A percentile compares a stretch with the other conserved stretches of the same genome.
Evolutionary conservation across 2,888 invertebrate species (phyloP).

Genomic region (Steinernema carpocapsae): DNA sequence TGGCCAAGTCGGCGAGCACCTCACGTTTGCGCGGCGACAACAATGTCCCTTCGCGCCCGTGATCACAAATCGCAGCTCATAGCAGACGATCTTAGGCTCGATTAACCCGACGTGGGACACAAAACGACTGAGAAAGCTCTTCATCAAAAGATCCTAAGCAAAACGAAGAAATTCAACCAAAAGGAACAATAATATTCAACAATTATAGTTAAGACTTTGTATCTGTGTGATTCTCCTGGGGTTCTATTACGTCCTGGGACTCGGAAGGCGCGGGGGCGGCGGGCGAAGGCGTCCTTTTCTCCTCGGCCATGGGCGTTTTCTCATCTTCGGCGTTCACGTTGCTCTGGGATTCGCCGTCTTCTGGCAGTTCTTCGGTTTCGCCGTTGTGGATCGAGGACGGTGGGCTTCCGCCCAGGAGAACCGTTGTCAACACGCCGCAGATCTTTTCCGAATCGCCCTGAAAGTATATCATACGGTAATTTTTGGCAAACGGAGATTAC

Average conservation of each 20-base stretch:
- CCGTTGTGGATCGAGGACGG: constrained; percentile 18
- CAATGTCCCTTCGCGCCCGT: constrained; percentile 8
- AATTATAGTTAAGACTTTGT: constrained; percentile 3
- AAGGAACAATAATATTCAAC: constrained; percentile 25
- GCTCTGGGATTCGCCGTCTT: not conserved
- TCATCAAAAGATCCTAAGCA: constrained; percentile 1
- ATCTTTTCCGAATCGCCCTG: constrained; percentile 2
- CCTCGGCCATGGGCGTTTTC: not conserved
- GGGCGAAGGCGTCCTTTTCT: constrained; percentile 9
- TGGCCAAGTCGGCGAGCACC: not conserved
- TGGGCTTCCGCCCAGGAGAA: constrained; percentile 1
- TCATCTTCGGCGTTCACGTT: not conserved
- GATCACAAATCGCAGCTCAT: constrained; percentile 15
- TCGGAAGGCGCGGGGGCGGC: constrained; percentile 5
- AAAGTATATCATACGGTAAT: not conserved
- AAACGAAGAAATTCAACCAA: constrained; percentile 7
- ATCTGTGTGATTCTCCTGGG: not conserved
- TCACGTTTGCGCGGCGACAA: constrained; percentile 11
- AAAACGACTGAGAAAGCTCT: constrained; percentile 5
- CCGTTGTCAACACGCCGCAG: not conserved
- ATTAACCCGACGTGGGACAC: not conserved
- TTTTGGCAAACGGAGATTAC: too few relatives aligned
- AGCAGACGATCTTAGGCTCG: not conserved
- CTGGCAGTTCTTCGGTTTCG: constrained; percentile 16
- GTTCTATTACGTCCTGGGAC: constrained; percentile 10